Evolutionary conservation across 2,113 vertebrate species (phyloP).

Genomic region (Cavia porcellus): DNA sequence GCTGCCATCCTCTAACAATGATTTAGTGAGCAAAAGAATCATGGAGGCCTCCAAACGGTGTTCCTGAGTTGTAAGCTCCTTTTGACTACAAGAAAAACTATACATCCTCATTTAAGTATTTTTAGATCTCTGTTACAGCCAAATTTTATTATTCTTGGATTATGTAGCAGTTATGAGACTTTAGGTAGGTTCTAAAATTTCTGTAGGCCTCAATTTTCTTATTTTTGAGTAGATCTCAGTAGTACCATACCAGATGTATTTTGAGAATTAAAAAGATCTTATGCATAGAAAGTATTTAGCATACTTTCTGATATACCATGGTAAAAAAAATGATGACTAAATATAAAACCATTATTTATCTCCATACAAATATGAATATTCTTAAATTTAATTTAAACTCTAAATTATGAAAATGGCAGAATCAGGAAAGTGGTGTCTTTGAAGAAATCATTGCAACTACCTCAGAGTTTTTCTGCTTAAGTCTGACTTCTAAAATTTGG

Average conservation of each 20-base stretch:
- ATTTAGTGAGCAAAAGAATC: not conserved
- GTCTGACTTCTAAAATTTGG: conserved; percentile 31
- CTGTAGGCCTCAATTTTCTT: not conserved
- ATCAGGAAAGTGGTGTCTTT: not conserved
- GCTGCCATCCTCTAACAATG: not conserved
- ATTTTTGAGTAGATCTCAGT: not conserved
- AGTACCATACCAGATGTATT: not conserved
- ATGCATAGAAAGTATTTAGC: not conserved
- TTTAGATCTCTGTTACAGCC: not conserved
- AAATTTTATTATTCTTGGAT: not conserved
- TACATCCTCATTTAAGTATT: not conserved
- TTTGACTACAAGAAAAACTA: not conserved
- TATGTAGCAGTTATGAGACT: not conserved
- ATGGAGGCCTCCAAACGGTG: not conserved
- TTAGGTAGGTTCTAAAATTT: not conserved
- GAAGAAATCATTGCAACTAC: not conserved
- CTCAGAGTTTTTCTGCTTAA: not conserved
- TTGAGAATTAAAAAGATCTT: not conserved
- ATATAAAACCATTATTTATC: not conserved
- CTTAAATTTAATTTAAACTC: not conserved
- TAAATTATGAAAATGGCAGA: not conserved
- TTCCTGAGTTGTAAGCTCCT: not conserved
- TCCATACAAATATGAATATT: not conserved
- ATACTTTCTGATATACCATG: not conserved
- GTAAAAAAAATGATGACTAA: not conserved